A percentile compares a stretch with the other conserved stretches of the same genome.
Evolutionary conservation across 2,888 invertebrate species (phyloP).

Genomic region (Melieria omissa): DNA sequence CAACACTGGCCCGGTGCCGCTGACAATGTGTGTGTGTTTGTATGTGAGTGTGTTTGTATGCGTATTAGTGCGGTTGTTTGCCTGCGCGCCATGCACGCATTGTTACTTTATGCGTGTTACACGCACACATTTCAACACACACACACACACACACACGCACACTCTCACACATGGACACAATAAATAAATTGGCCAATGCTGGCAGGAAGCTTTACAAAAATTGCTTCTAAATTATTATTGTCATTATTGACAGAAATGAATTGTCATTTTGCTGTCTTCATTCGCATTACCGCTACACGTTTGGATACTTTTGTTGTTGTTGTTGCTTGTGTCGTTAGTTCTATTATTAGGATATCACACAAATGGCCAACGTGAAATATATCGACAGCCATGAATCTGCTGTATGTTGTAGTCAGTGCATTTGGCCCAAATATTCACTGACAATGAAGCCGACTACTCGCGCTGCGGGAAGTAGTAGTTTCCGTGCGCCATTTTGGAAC

Average conservation of each 20-base stretch:
- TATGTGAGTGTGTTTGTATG: neutral
- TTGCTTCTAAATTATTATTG: conserved; percentile 58
- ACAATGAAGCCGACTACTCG: too few species aligned
- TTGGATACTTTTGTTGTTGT: conserved; percentile 9
- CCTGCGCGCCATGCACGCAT: neutral
- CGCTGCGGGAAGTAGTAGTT: neutral
- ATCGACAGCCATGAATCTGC: conserved; percentile 21
- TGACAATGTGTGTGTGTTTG: neutral
- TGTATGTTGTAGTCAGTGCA: conserved; percentile 5
- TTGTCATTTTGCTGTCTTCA: conserved; percentile 49
- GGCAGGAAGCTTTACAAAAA: conserved; percentile 49
- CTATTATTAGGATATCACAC: neutral
- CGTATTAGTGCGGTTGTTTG: conserved; percentile 8
- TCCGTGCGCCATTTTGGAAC: neutral
- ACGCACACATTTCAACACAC: neutral
- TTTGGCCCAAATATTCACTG: conserved; percentile 7
- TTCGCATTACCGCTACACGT: conserved; percentile 9
- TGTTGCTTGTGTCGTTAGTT: neutral
- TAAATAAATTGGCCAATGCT: neutral
- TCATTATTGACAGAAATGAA: conserved; percentile 59
- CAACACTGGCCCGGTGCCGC: neutral
- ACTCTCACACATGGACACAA: neutral
- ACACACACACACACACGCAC: neutral
- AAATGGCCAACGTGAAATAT: conserved; percentile 18
- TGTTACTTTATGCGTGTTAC: conserved; percentile 12